phyloP scores from a whole-genome alignment of 2,797 vertebrate species.

The Hybognathus amarus region DNA sequence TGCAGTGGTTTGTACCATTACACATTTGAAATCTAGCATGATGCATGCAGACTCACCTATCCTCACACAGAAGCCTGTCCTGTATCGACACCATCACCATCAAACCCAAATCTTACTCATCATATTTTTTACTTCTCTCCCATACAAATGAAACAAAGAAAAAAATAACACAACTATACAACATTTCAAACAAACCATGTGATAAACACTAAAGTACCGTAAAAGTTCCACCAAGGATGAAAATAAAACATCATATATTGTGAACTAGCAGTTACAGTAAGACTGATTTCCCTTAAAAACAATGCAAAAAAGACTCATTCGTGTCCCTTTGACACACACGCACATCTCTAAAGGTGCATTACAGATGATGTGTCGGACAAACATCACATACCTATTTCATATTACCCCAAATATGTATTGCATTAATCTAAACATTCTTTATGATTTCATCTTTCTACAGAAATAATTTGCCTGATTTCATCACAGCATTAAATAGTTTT shows the following conservation, averaged over 20 bases:
- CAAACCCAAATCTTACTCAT: background rate
- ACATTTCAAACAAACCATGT: slow-evolving; percentile 13
- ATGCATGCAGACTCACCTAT: slow-evolving; percentile 20
- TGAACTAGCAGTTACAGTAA: slow-evolving; percentile 28
- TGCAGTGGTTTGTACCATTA: slow-evolving; percentile 34
- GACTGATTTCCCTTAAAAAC: slow-evolving; percentile 45
- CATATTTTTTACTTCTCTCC: background rate
- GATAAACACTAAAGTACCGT: slow-evolving; percentile 10
- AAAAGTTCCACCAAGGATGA: background rate
- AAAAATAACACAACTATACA: background rate
- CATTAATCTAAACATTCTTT: slow-evolving; percentile 54
- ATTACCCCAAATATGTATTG: slow-evolving; percentile 53
- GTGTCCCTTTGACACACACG: slow-evolving; percentile 4
- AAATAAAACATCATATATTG: background rate
- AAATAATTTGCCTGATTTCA: slow-evolving; percentile 43
- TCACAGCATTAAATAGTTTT: slow-evolving; percentile 22
- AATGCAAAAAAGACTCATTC: background rate
- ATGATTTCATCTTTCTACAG: slow-evolving; percentile 18
- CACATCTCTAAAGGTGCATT: slow-evolving; percentile 39
- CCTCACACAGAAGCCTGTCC: slow-evolving; percentile 1
- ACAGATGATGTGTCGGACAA: slow-evolving; percentile 37
- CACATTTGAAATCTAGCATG: slow-evolving; percentile 36
- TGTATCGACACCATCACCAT: background rate
- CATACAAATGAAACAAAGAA: background rate
- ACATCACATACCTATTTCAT: slow-evolving; percentile 38